These are phyloP conservation scores for Drosophila murphyi DNA, from an alignment of 1,140 invertebrate genomes.

Conservation along the genomic window DNA sequence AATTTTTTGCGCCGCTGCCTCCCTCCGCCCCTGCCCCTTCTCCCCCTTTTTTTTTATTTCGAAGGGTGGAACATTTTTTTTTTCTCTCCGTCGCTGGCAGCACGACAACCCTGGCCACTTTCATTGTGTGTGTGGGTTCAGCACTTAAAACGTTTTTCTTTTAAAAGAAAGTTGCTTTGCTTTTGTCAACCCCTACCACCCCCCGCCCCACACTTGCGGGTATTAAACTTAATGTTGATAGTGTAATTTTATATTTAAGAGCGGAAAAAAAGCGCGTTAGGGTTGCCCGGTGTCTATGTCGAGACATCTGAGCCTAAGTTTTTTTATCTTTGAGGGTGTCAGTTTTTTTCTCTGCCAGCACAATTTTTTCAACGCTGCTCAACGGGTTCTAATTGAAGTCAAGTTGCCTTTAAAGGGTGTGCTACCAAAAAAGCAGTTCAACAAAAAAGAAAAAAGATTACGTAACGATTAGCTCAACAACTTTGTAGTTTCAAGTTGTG, in stretches of 20 bases:
- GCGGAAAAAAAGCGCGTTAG: constrained; percentile 40
- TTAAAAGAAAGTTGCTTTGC: constrained; percentile 47
- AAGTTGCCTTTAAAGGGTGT: constrained; percentile 36
- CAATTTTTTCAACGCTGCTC: constrained; percentile 27
- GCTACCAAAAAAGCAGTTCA: background rate
- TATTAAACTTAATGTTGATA: constrained; percentile 82
- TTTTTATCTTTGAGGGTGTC: constrained; percentile 10
- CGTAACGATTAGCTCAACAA: constrained; percentile 1
- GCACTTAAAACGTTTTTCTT: constrained; percentile 72
- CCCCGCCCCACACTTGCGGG: constrained; percentile 67
- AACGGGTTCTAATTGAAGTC: constrained; percentile 68
- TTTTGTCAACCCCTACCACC: constrained; percentile 1
- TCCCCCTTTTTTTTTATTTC: background rate
- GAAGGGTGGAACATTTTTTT: constrained; percentile 68
- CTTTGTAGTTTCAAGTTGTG: background rate
- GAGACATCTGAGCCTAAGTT: constrained; percentile 22
- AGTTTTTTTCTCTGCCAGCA: constrained; percentile 25
- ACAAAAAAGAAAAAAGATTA: background rate
- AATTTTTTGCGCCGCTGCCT: constrained; percentile 54
- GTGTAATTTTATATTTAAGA: constrained; percentile 81
- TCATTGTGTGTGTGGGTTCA: constrained; percentile 43
- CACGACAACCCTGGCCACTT: constrained; percentile 69
- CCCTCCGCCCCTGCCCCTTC: constrained; percentile 1
- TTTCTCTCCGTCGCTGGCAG: constrained; percentile 9
- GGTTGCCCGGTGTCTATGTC: constrained; percentile 56